Evolutionary conservation across 2,797 vertebrate species (phyloP), one percentile per base, ranked within the genome.

Genomic region (Poeciliopsis presidionis): DNA sequence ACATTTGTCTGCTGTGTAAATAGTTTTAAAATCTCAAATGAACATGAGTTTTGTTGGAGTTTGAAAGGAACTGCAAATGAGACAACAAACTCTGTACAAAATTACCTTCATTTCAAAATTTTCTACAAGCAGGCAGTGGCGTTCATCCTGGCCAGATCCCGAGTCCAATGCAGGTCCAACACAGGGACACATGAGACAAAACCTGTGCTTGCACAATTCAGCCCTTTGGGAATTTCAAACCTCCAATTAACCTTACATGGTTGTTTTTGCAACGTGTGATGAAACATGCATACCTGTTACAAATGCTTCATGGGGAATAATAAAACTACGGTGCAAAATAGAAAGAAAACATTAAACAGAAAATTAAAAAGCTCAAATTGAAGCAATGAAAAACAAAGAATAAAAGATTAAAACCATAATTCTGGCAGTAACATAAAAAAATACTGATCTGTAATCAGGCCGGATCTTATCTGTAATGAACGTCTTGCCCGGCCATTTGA

Each of bases 371-470:
- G 59, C 0, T 69, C 36, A 65, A 28, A 33, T 57, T 0, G 28
- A 77, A 77, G 33, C 43, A n/a, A 39, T 71, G 36, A 0, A 25
- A 7, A 72, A 16, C 3, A 75, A 61, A 65, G 7, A 47, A 6
- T 22, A 33, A 65, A 63, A 46, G 18, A 41, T 43, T 43, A 41
- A 18, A 30, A 67, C 25, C 4, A 45, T 33, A 18, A 69, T 70
- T 30, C 30, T 47, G 20, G 1, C 28, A 25, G 14, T 63, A 70
- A 46, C 28, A 70, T 70, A 46, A 28, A 46, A 46, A 84, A 82
- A 80, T 89, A 82, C 39, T 69, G 25, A 90, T 72, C 81, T 77
- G 75, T 13, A 84, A 89, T 85, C 74, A 77, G 81, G 12, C 79
- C 72, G 22, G 49, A 51, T 59, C 74, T 55, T 76, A 59, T 74